Conservation (phyloP, 2,113 vertebrate genomes). For the Phylloscopus trochiloides region DNA sequence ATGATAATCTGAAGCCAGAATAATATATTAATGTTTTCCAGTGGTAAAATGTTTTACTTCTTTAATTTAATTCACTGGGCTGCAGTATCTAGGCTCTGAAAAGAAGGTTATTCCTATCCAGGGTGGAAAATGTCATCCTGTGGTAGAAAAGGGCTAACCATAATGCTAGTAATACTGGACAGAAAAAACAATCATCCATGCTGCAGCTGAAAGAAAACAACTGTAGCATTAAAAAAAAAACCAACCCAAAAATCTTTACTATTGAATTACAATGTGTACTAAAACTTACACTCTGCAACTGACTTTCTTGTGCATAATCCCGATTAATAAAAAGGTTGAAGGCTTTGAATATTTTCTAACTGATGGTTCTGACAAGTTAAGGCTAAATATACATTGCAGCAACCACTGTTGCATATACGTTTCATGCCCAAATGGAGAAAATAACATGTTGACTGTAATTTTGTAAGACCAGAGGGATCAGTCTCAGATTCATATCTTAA, state of each 20-base stretch:
- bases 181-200: background rate
- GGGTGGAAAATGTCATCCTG: background rate
- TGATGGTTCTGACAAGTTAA: slow-evolving; percentile 48
- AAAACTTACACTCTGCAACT: background rate
- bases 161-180: slow-evolving; percentile 4
- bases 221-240: background rate
- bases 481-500: slow-evolving; percentile 62
- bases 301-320: background rate
- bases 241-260: background rate
- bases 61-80: background rate
- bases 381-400: slow-evolving; percentile 25
- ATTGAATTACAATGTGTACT: background rate
- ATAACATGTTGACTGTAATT: slow-evolving; percentile 70
- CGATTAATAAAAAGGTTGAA: slow-evolving; percentile 40
- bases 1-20: background rate
- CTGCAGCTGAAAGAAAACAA: background rate
- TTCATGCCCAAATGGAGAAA: slow-evolving; percentile 67
- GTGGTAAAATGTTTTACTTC: background rate
- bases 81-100: background rate
- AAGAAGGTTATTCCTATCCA: background rate
- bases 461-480: slow-evolving; percentile 62
- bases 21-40: background rate
- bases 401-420: slow-evolving; percentile 50
- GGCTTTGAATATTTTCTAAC: background rate
- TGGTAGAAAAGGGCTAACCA: background rate